Base-by-base conservation (phyloP, 2,888 invertebrate genomes). In the Schizaphis graminum region DNA sequence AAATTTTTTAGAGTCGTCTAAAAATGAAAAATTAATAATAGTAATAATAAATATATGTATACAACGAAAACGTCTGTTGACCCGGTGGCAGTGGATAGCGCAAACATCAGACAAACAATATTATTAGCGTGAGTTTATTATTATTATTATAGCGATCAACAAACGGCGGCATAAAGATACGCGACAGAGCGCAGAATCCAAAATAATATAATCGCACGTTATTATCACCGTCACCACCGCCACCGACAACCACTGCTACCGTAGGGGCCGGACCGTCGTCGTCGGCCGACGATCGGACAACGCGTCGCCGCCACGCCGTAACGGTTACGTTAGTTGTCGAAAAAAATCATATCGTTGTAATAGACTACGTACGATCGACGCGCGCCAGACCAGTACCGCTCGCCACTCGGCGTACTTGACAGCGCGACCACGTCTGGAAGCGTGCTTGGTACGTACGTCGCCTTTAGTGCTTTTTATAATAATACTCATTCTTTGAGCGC, bases 161-260 rank as follows among this genome's bases (percentile, higher is more conserved):
- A 86, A 28, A 28, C 28, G 28, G 28, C 56, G 67, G n/a, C 91
- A 21, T n/a, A 26, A 13, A 24, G 24, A 85, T 1, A 28, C 16
- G 53, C 26, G 41, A 21, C n/a, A 57, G 49, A 53, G 91, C 91
- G 91, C 91, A 92, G 86, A 86, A 92, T 92, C 91, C 85, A 35
- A 85, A 44, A 44, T 21, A 47, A 67, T 67, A 67, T n/a, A 56
- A 85, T 44, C 56, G 56, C 84, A n/a, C 35, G 56, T n/a, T 21
- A 28, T 53, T n/a, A 53, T 67, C 84, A 41, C 84, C 49, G 67
- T n/a, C n/a, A 47, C 13, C 16, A n/a, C 26, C 87, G 35, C 26
- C 35, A 47, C 5, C 91, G 57, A 53, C 44, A 16, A 16, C 84
- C 61, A 35, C 41, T 28, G 84, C 77, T n/a, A 53, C 41, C 84